These are phyloP conservation scores for Scomber scombrus DNA, from an alignment of 2,113 vertebrate genomes.

Conservation along the genomic window DNA sequence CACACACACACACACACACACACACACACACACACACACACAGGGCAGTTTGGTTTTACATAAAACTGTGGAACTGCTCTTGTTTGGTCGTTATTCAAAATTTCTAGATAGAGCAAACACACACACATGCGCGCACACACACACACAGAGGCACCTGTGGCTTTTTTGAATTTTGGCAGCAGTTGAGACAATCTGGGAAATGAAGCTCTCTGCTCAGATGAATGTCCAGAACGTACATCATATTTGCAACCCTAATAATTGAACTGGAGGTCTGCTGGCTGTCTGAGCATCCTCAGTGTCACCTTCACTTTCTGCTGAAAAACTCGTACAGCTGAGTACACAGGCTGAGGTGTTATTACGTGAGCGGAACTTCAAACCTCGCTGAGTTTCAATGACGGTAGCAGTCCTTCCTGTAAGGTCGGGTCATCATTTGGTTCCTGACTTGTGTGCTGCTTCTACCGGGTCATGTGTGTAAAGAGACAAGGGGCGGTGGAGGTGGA, in stretches of 20 bases:
- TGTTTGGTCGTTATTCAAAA: conserved; percentile 24
- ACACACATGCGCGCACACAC: conserved; percentile 5
- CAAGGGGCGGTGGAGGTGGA: neutral
- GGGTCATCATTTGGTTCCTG: neutral
- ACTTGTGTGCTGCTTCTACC: neutral
- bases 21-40: neutral
- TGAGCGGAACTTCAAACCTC: conserved; percentile 39
- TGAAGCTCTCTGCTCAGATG: conserved; percentile 27
- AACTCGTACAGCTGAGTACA: neutral
- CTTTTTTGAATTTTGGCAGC: conserved; percentile 32
- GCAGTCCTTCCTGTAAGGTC: conserved; percentile 5
- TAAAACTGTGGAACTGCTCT: conserved; percentile 25
- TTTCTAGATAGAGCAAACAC: neutral
- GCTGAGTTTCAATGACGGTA: neutral
- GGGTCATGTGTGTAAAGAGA: neutral
- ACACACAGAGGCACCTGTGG: neutral
- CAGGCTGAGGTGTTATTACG: conserved; percentile 19
- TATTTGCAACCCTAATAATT: conserved; percentile 1
- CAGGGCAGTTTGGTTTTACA: conserved; percentile 47
- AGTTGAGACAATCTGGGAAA: conserved; percentile 9
- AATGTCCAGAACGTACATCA: neutral
- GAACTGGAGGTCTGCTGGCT: conserved; percentile 14
- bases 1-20: neutral
- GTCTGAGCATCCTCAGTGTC: conserved; percentile 57
- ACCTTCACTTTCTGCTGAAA: conserved; percentile 58